Evolutionary conservation across 2,888 invertebrate species (phyloP), one percentile per base, ranked within the genome.

Genomic region (Phyllotreta cruciferae): DNA sequence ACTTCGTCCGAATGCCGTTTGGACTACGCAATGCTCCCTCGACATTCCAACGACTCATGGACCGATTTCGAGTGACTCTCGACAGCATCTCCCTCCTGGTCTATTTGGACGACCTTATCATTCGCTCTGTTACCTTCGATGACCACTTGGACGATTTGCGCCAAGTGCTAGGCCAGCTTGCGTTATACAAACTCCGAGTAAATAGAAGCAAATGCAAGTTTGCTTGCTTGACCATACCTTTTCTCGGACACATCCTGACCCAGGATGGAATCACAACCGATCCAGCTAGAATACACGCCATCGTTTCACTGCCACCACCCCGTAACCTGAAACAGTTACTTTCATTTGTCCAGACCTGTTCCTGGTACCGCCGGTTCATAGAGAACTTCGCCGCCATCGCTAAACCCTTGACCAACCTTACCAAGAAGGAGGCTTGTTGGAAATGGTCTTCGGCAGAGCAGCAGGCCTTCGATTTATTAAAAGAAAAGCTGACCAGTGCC

Each of bases 1-100:
- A n/a, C n/a, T n/a, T n/a, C n/a, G n/a, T n/a, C n/a, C n/a, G n/a
- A 38, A 70, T 70, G 70, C 67, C 69, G 34, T 70, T 70, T 54
- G 68, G 70, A 9, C 53, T 70, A 24, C 50, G 60, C 42, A 70
- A 68, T 44, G 69, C 69, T n/a, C 68, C 70, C 10, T 52, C 66
- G 8, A 66, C 69, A 35, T 71, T 71, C 41, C 70, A 71, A 41
- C 39, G 71, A 4, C 52, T 71, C 14, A 71, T 71, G 42, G 70
- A 70, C 50, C 39, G 62, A 8, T 68, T 71, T 39, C 49, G 66
- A 7, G 44, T 41, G 6, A 57, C 63, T n/a, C 56, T 71, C 14
- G 11, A 37, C 39, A 50, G 64, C 58, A 49, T 71, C 13, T 6
- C 41, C 14, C 14, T 67, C 13, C 53, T 71, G 41, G 66, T 66